phyloP scores from a whole-genome alignment of 1,140 invertebrate species.

The Caenorhabditis latens region DNA sequence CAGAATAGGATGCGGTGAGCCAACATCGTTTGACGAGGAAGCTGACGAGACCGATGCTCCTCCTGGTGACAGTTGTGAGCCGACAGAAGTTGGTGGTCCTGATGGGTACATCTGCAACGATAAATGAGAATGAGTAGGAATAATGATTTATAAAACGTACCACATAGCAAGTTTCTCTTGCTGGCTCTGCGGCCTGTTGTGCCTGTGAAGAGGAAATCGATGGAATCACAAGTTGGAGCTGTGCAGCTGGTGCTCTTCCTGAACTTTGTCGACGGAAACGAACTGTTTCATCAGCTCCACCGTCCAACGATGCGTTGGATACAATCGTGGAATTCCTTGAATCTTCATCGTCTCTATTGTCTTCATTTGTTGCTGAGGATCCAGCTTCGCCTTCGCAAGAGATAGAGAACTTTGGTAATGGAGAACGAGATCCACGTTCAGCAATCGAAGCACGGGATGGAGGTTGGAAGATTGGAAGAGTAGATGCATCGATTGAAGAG shows the following conservation, averaged over 20 bases:
- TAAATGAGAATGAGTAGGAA: not conserved
- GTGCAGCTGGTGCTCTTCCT: conserved; percentile 2
- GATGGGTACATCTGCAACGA: conserved; percentile 30
- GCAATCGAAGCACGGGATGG: conserved; percentile 45
- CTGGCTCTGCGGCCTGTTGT: not conserved
- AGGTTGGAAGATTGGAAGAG: conserved; percentile 47
- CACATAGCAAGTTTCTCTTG: conserved; percentile 37
- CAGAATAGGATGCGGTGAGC: conserved; percentile 8
- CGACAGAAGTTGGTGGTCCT: conserved; percentile 8
- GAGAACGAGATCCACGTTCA: conserved; percentile 49
- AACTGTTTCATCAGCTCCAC: conserved; percentile 27
- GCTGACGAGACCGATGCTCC: conserved; percentile 62
- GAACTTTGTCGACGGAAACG: conserved; percentile 31
- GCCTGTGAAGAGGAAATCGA: conserved; percentile 33
- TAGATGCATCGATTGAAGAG: conserved; percentile 74
- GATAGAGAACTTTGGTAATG: conserved; percentile 54
- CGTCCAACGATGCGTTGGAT: not conserved
- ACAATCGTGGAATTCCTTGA: not conserved
- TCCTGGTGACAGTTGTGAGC: conserved; percentile 61
- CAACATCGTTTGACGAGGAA: conserved; percentile 61
- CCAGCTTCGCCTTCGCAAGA: conserved; percentile 37
- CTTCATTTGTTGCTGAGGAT: not conserved
- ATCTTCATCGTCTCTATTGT: not conserved
- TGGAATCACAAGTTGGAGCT: conserved; percentile 36
- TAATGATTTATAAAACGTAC: not conserved